Evolutionary conservation across 92 coral and sea anemone genomes (phyloP).

Genomic region (Pocillopora grandis): DNA sequence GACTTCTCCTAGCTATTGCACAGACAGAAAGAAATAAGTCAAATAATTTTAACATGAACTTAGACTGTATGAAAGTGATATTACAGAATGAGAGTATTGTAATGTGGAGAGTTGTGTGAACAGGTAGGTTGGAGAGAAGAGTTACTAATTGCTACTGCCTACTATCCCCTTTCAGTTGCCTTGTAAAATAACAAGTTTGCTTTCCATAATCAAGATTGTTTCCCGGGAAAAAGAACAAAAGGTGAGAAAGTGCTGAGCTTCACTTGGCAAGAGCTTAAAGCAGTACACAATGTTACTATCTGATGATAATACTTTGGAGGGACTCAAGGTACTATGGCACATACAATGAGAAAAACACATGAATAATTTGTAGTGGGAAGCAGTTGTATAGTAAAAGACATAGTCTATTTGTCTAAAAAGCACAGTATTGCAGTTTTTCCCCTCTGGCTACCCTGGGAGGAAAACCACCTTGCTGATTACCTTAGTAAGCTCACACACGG

Average conservation of each 20-base stretch:
- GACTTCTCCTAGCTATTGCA: slow-evolving; percentile 27
- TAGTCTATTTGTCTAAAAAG: slow-evolving; percentile 6
- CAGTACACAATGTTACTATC: not conserved
- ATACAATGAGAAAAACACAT: not conserved
- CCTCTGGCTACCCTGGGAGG: slow-evolving; percentile 52
- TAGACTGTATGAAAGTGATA: not conserved
- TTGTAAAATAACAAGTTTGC: slow-evolving; percentile 52
- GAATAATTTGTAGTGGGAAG: not conserved
- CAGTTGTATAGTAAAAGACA: not conserved
- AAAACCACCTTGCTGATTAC: slow-evolving; percentile 58
- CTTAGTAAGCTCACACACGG: slow-evolving; percentile 50
- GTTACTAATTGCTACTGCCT: slow-evolving; percentile 41
- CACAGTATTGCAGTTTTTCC: slow-evolving; percentile 26
- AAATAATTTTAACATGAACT: slow-evolving; percentile 1
- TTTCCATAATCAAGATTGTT: slow-evolving; percentile 32
- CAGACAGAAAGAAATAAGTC: slow-evolving; percentile 11
- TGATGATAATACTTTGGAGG: not conserved
- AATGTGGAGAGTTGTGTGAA: too few species aligned
- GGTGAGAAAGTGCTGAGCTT: slow-evolving; percentile 12
- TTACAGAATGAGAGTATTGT: not conserved
- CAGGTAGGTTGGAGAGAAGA: too few species aligned
- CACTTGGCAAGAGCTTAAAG: not conserved
- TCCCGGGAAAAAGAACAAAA: slow-evolving; percentile 9
- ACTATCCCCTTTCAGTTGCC: slow-evolving; percentile 32
- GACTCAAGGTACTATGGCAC: not conserved